Evolutionary conservation across 2,797 vertebrate species (phyloP).

Genomic region (Decapterus maruadsi): DNA sequence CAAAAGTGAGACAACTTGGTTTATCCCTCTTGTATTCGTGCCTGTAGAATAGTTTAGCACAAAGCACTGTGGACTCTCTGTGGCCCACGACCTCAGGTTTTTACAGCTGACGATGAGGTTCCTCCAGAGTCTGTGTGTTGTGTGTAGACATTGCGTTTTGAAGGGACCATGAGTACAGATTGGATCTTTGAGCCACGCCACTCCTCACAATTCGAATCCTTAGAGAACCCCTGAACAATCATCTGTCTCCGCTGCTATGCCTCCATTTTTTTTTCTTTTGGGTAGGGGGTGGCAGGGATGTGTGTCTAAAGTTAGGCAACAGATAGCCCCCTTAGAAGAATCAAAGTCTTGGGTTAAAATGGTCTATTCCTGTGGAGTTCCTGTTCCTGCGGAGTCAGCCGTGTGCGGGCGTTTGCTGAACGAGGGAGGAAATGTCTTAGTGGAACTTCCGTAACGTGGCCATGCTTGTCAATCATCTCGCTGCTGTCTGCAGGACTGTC

Average conservation of each 20-base stretch:
- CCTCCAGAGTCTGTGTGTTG: constrained; percentile 62
- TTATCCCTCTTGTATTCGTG: constrained; percentile 49
- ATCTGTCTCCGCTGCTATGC: constrained; percentile 53
- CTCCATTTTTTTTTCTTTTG: constrained; percentile 38
- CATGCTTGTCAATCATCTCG: constrained; percentile 63
- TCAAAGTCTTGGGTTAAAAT: constrained; percentile 65
- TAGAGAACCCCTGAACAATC: constrained; percentile 61
- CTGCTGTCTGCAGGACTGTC: constrained; percentile 67
- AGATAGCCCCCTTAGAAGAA: constrained; percentile 50
- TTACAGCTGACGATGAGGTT: constrained; percentile 50
- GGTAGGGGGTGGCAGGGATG: too few species aligned
- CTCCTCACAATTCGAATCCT: constrained; percentile 52
- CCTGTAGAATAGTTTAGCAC: constrained; percentile 54
- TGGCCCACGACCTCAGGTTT: constrained; percentile 41
- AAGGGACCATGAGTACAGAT: constrained; percentile 37
- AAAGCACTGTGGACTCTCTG: constrained; percentile 54
- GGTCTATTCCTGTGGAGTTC: constrained; percentile 62
- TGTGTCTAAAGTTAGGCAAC: constrained; percentile 50
- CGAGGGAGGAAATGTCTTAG: constrained; percentile 56
- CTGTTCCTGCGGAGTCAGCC: constrained; percentile 64
- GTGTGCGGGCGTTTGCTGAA: constrained; percentile 48
- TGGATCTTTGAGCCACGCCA: constrained; percentile 40
- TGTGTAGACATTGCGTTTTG: constrained; percentile 45
- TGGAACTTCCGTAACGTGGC: constrained; percentile 62
- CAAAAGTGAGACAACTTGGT: constrained; percentile 61